Evolutionary conservation across 2,888 invertebrate species (phyloP).

Genomic region (Nephrocerus scutellatus): DNA sequence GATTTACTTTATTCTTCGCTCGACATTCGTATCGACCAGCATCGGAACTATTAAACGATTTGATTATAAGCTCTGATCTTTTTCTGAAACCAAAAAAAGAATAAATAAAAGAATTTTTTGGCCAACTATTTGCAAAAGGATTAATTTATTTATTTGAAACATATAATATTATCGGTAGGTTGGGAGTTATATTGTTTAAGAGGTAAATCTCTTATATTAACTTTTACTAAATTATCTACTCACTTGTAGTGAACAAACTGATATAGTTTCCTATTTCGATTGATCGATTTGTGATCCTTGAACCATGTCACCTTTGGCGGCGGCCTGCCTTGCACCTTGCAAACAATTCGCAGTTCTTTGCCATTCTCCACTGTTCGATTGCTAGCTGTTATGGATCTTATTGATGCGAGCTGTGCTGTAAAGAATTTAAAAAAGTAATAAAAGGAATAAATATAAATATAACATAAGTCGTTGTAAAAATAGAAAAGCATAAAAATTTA

Average conservation of each 20-base stretch:
- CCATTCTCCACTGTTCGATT: conserved; percentile 47
- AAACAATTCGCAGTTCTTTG: conserved; percentile 60
- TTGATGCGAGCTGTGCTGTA: conserved; percentile 49
- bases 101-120: conserved; percentile 12
- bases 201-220: background rate
- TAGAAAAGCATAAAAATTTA: too few species aligned
- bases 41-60: conserved; percentile 65
- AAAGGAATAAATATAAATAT: conserved; percentile 9
- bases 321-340: conserved; percentile 69
- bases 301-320: conserved; percentile 78
- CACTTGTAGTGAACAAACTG: conserved; percentile 47
- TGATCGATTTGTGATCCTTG: conserved; percentile 61
- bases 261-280: conserved; percentile 43
- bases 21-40: conserved; percentile 76
- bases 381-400: conserved; percentile 40
- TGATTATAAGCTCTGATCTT: conserved; percentile 76
- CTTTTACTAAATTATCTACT: conserved; percentile 23
- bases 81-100: conserved; percentile 56
- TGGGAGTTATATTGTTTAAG: too few species aligned
- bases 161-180: too few species aligned
- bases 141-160: too few species aligned
- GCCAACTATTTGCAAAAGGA: too few species aligned
- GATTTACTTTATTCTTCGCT: conserved; percentile 54
- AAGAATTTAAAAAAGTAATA: conserved; percentile 28
- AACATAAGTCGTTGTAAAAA: too few species aligned